These are phyloP conservation scores for Acyrthosiphon pisum DNA, from an alignment of 1,140 invertebrate species.

Conservation along the genomic window DNA sequence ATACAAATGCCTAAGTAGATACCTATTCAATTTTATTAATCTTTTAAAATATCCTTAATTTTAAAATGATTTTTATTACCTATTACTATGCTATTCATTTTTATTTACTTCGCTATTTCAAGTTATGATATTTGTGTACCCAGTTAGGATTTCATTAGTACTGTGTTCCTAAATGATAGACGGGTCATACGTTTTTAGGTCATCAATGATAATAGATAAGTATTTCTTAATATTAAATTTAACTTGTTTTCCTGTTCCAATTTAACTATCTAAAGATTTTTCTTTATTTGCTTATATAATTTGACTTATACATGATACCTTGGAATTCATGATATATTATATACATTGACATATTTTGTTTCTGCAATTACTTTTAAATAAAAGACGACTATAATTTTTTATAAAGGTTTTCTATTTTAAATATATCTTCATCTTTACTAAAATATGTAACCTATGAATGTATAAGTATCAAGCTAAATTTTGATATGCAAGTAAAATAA, in stretches of 20 bases:
- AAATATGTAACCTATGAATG: neutral
- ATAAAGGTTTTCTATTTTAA: neutral
- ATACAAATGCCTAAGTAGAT: neutral
- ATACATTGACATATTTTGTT: neutral
- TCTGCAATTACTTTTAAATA: neutral
- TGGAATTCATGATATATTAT: neutral
- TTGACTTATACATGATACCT: neutral
- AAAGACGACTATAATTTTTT: neutral
- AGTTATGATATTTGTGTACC: neutral
- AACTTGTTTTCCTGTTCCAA: neutral
- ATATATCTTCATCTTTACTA: neutral
- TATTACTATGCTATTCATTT: neutral
- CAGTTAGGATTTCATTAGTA: neutral
- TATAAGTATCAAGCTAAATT: neutral
- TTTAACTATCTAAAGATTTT: neutral
- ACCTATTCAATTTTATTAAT: neutral
- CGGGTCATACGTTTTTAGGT: conserved; percentile 13
- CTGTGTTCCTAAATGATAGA: neutral
- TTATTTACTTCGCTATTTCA: neutral
- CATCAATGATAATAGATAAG: conserved; percentile 39
- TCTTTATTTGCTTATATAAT: neutral
- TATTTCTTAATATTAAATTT: conserved; percentile 1
- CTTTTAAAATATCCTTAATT: neutral
- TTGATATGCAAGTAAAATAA: neutral
- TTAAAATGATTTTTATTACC: neutral